Evolutionary conservation across 2,113 vertebrate genomes (phyloP).

Genomic region (Amblyornis subalaris): DNA sequence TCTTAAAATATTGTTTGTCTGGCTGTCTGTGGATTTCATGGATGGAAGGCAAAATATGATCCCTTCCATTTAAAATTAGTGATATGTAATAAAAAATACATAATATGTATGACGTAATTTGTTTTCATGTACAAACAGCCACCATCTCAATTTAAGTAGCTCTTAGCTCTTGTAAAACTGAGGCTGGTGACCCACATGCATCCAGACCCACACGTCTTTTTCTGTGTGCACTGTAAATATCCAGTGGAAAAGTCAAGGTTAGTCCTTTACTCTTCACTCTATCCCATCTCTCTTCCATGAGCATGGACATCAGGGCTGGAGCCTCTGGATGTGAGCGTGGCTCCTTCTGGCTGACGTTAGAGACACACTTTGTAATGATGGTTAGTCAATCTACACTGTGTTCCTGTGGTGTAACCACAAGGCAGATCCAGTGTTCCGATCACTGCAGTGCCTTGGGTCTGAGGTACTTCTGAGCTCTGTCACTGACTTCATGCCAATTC

Average conservation of each 20-base stretch:
- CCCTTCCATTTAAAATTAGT: not conserved
- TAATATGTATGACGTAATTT: not conserved
- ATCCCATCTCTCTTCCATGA: not conserved
- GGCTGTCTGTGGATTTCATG: not conserved
- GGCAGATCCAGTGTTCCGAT: not conserved
- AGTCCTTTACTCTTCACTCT: not conserved
- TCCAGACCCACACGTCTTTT: not conserved
- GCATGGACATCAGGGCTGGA: not conserved
- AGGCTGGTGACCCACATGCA: not conserved
- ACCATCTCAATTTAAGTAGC: not conserved
- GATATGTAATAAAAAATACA: not conserved
- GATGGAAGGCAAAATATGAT: not conserved
- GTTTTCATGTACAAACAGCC: not conserved
- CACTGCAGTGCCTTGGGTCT: not conserved
- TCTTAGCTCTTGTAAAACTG: not conserved
- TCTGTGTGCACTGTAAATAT: not conserved
- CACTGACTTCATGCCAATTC: not conserved
- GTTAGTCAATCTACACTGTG: not conserved
- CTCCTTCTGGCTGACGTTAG: rapidly evolving
- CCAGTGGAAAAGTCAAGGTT: not conserved
- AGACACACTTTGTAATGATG: rapidly evolving
- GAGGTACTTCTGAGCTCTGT: not conserved
- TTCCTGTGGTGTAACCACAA: not conserved
- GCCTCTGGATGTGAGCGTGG: not conserved
- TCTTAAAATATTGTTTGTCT: not conserved